Evolutionary conservation across 2,113 vertebrate genomes (phyloP).

Genomic region (Ammodytes marinus): DNA sequence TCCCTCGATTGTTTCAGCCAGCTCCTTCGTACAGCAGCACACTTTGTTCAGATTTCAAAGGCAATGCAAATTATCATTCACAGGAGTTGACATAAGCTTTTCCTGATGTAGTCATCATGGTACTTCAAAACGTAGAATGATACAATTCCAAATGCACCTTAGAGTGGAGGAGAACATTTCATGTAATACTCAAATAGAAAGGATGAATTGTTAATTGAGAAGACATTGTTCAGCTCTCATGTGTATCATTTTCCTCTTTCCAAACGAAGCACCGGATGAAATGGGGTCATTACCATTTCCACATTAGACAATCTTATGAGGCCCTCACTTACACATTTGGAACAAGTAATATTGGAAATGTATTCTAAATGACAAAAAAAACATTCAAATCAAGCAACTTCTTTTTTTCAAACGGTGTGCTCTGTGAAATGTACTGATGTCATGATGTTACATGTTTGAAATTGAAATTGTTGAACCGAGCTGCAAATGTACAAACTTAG

Average conservation of each 20-base stretch:
- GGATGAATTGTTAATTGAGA: conserved; percentile 33
- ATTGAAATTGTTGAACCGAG: neutral
- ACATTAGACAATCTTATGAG: conserved; percentile 12
- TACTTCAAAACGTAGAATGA: conserved; percentile 39
- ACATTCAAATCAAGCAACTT: neutral
- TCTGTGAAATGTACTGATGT: neutral
- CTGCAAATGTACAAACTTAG: conserved; percentile 1
- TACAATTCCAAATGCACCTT: conserved; percentile 15
- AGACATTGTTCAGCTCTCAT: conserved; percentile 23
- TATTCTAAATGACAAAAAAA: conserved; percentile 19
- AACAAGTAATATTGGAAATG: conserved; percentile 25
- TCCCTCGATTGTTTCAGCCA: conserved; percentile 22
- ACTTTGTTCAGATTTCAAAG: conserved; percentile 38
- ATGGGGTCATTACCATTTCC: conserved; percentile 5
- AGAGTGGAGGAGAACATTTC: neutral
- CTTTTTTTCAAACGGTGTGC: too few relatives aligned
- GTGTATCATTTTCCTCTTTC: conserved; percentile 29
- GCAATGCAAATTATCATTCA: conserved; percentile 4
- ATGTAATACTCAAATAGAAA: conserved; percentile 3
- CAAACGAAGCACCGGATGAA: conserved; percentile 16
- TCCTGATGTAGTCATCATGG: conserved; percentile 6
- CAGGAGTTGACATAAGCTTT: conserved; percentile 8
- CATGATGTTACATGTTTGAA: neutral
- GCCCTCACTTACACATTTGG: conserved; percentile 9
- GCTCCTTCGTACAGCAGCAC: conserved; percentile 15